These are phyloP conservation scores for Miichthys miiuy DNA, from an alignment of 2,797 vertebrate genomes.

Conservation along the genomic window DNA sequence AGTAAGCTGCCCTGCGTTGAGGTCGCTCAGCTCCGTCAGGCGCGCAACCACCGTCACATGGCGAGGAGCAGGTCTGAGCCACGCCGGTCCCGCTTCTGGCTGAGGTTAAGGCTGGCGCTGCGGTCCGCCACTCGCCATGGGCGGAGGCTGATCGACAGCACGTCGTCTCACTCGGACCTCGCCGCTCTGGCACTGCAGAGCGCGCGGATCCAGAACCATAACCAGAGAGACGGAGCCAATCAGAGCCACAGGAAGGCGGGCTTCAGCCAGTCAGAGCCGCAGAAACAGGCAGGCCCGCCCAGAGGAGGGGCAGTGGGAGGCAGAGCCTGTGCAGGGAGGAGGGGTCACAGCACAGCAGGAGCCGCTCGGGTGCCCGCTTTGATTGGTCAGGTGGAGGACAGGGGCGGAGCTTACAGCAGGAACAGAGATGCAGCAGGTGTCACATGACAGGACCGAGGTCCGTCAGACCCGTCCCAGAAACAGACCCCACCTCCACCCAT, in stretches of 20 bases:
- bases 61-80: conserved; percentile 87
- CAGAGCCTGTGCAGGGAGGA: background rate
- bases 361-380: conserved; percentile 60
- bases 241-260: conserved; percentile 1
- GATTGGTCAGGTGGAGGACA: conserved; percentile 33
- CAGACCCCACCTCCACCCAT: conserved; percentile 7
- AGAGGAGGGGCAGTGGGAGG: conserved; percentile 15
- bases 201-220: conserved; percentile 23
- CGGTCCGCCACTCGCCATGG: conserved; percentile 86
- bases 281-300: conserved; percentile 3
- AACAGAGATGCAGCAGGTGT: conserved; percentile 31
- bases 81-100: conserved; percentile 90
- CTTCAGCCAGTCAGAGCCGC: conserved; percentile 12
- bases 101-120: conserved; percentile 87
- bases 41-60: conserved; percentile 86
- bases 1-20: conserved; percentile 82
- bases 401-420: conserved; percentile 45
- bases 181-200: conserved; percentile 79
- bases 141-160: conserved; percentile 91
- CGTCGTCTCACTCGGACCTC: conserved; percentile 93
- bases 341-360: conserved; percentile 26
- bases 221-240: conserved; percentile 1
- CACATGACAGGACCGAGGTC: conserved; percentile 22
- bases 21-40: conserved; percentile 86
- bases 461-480: conserved; percentile 22